Conservation (phyloP, 2,888 invertebrate species). For the Torymus aiolomorphi region DNA sequence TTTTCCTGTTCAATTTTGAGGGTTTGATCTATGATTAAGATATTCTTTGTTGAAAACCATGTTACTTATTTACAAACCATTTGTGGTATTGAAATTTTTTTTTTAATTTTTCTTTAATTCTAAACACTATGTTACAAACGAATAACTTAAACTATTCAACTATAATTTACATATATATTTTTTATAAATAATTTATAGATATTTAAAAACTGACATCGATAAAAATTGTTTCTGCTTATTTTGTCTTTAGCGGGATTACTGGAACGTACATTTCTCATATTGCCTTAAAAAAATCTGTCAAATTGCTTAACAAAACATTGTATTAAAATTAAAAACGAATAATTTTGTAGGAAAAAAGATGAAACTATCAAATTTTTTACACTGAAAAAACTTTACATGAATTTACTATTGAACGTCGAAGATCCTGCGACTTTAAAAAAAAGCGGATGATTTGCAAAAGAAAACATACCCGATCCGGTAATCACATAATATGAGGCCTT, state of each 20-base stretch:
- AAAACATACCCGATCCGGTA: conserved; percentile 29
- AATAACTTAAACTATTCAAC: conserved; percentile 6
- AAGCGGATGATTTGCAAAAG: neutral
- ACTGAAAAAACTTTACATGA: neutral
- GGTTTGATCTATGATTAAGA: no score
- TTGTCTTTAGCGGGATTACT: no score
- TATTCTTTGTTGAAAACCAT: no score
- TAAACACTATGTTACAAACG: no score
- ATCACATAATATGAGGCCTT: conserved; percentile 70
- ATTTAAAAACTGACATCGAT: no score
- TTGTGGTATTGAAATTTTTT: no score
- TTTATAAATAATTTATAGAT: no score
- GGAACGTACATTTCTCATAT: neutral
- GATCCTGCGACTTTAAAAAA: conserved; percentile 43
- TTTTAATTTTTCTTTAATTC: no score
- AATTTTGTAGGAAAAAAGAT: neutral
- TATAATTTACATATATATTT: neutral
- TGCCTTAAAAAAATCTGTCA: conserved; percentile 26
- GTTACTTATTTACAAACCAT: no score
- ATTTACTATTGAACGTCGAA: neutral
- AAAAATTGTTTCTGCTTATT: no score
- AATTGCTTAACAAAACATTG: neutral
- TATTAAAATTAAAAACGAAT: no score
- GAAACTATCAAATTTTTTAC: conserved; percentile 25
- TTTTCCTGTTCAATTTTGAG: no score